phyloP scores from a whole-genome alignment of 2,113 vertebrate genomes.

The Pitta sordida region DNA sequence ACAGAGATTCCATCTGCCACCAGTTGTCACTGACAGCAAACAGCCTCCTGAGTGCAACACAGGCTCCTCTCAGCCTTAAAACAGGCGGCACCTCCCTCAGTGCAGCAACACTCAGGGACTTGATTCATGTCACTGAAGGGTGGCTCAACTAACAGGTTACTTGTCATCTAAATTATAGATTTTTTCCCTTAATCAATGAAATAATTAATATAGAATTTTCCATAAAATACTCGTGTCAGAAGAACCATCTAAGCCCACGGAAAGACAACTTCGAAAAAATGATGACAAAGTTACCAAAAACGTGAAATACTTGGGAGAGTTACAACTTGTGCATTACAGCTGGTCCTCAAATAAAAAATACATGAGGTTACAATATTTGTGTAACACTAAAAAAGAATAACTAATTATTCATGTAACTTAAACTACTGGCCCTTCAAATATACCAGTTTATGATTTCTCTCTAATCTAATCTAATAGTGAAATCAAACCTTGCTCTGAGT shows the following conservation, averaged over 20 bases:
- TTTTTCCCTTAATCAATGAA: neutral
- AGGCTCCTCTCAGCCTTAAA: neutral
- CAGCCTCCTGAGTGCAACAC: neutral
- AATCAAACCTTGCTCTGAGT: neutral
- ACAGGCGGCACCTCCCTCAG: neutral
- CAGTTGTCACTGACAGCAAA: neutral
- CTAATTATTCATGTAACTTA: neutral
- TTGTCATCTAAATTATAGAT: neutral
- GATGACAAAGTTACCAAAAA: neutral
- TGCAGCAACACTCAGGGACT: neutral
- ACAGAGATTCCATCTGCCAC: neutral
- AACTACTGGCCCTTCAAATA: neutral
- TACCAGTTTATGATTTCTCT: neutral
- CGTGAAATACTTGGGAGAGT: neutral
- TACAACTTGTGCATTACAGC: neutral
- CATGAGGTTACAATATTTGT: neutral
- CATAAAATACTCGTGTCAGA: neutral
- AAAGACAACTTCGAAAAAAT: neutral
- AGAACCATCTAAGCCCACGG: neutral
- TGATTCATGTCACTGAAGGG: neutral
- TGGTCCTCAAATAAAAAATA: neutral
- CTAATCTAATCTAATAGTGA: neutral
- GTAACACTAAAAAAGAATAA: neutral
- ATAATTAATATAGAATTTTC: neutral
- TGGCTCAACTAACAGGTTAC: neutral